These are phyloP conservation scores for Platichthys stellatus DNA, from an alignment of 2,113 vertebrate species.

Conservation along the genomic window DNA sequence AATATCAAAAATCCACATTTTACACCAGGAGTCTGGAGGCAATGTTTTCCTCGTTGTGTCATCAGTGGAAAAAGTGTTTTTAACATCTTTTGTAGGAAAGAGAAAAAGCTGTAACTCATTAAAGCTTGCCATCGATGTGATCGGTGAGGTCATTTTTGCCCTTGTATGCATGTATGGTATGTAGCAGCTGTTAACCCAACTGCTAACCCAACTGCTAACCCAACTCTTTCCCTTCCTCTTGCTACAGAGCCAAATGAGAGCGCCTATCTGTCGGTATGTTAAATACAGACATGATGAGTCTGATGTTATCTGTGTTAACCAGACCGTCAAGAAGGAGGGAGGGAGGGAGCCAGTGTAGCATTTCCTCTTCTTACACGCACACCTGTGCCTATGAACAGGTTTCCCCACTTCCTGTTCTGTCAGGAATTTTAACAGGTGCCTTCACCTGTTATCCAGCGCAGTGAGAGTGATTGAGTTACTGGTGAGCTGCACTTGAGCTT, in stretches of 20 bases:
- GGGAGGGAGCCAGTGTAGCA: constrained; percentile 15
- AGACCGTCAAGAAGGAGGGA: constrained; percentile 41
- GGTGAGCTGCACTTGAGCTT: neutral
- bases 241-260: constrained; percentile 1
- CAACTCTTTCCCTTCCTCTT: too few relatives aligned
- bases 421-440: constrained; percentile 24
- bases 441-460: neutral
- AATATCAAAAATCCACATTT: neutral
- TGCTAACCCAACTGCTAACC: too few relatives aligned
- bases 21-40: neutral
- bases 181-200: neutral
- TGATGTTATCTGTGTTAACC: constrained; percentile 55
- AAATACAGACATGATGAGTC: constrained; percentile 28
- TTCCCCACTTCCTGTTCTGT: constrained; percentile 46
- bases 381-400: constrained; percentile 65
- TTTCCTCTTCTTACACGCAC: constrained; percentile 1
- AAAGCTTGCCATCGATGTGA: constrained; percentile 17
- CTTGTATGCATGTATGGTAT: constrained; percentile 10
- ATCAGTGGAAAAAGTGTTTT: constrained; percentile 21
- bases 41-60: neutral
- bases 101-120: constrained; percentile 4
- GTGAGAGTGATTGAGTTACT: constrained; percentile 20
- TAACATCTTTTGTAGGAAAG: neutral
- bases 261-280: neutral
- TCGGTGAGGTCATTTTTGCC: constrained; percentile 16